Conservation (phyloP, 2,797 vertebrate genomes). For the Lophotriccus pileatus region DNA sequence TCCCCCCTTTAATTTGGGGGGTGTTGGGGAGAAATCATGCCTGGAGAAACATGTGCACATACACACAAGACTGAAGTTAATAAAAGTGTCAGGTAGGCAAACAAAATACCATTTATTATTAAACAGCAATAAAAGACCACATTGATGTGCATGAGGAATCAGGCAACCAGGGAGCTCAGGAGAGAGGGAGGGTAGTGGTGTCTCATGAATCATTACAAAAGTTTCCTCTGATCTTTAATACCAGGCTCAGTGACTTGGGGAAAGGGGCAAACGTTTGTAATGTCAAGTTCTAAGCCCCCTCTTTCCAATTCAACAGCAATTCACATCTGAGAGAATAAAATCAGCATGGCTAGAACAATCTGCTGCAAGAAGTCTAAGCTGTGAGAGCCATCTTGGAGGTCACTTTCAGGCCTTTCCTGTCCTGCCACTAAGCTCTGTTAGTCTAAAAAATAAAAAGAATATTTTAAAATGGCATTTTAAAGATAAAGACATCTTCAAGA, state of each 20-base stretch:
- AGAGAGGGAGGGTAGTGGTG: neutral
- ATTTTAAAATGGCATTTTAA: neutral
- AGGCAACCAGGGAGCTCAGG: neutral
- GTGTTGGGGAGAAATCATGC: conserved; percentile 8
- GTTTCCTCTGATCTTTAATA: conserved; percentile 47
- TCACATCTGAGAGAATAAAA: neutral
- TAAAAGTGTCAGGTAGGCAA: conserved; percentile 68
- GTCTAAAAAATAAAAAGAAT: neutral
- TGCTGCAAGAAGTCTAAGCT: neutral
- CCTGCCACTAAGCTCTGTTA: neutral
- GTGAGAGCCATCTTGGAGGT: neutral
- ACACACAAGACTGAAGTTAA: conserved; percentile 51
- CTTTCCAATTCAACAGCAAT: neutral
- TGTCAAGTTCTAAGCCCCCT: neutral
- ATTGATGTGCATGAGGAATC: conserved; percentile 14
- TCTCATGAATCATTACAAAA: conserved; percentile 26
- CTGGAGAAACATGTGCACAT: conserved; percentile 28
- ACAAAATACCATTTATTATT: conserved; percentile 61
- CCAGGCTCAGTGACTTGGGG: neutral
- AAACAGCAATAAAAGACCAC: conserved; percentile 42
- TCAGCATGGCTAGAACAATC: neutral
- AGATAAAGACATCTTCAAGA: neutral
- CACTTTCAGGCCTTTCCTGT: neutral
- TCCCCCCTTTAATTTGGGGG: neutral
- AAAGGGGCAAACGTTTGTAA: neutral